phyloP scores from a whole-genome alignment of 2,113 vertebrate species.

The Eubucco bourcierii region DNA sequence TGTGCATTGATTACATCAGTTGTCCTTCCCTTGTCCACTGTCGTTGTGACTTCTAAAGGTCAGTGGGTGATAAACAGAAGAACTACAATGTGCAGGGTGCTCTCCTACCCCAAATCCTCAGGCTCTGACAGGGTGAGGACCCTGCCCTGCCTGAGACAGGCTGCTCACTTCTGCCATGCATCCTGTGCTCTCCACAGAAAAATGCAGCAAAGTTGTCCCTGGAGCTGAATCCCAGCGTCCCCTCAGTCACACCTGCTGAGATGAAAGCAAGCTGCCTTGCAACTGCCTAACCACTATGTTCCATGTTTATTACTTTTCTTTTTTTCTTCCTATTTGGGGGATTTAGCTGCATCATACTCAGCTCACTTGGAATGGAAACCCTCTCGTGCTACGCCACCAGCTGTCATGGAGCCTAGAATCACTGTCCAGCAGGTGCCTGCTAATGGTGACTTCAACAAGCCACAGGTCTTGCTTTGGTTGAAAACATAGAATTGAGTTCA shows the following conservation, averaged over 20 bases:
- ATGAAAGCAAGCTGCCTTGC: neutral
- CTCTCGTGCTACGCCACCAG: neutral
- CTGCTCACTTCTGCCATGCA: fast-evolving
- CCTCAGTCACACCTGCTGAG: neutral
- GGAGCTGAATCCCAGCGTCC: neutral
- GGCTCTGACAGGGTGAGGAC: neutral
- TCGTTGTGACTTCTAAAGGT: neutral
- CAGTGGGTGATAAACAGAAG: neutral
- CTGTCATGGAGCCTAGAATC: neutral
- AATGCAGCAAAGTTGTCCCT: neutral
- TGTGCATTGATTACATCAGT: too few species aligned
- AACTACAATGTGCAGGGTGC: neutral
- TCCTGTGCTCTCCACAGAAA: neutral
- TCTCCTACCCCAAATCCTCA: neutral
- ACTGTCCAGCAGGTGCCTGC: neutral
- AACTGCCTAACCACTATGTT: neutral
- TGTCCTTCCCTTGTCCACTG: too few species aligned
- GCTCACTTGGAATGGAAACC: neutral
- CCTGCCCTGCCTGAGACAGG: neutral
- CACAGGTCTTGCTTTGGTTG: neutral
- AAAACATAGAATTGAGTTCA: neutral
- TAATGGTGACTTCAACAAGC: neutral
- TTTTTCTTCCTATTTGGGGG: neutral
- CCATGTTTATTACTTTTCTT: neutral
- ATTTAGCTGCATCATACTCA: neutral